Percentiles rank a stretch among this genome's conserved stretches.
Conservation (phyloP, 2,888 invertebrate species). For the Odontomyia ornata region DNA sequence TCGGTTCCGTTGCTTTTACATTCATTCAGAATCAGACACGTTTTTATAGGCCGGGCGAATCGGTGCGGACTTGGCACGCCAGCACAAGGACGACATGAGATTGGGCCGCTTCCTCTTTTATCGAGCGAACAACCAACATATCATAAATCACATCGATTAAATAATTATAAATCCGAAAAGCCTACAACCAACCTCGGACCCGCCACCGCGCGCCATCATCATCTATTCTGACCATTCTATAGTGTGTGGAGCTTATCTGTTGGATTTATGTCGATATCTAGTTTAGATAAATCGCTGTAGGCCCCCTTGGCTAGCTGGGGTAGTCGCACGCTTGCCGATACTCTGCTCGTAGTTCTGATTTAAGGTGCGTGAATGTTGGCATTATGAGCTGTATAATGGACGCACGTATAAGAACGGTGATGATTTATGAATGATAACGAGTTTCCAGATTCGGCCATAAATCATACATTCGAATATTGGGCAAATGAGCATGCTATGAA, state of each 20-base stretch:
- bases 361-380: constrained; percentile 36
- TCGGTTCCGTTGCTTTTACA: background rate
- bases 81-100: background rate
- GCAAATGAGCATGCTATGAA: constrained; percentile 8
- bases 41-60: background rate
- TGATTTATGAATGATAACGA: constrained; percentile 50
- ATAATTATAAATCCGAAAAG: constrained; percentile 51
- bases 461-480: constrained; percentile 46
- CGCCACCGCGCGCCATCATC: background rate
- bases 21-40: constrained; percentile 9
- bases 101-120: constrained; percentile 12
- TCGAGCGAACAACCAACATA: background rate
- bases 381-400: constrained; percentile 21
- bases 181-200: constrained; percentile 44
- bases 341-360: constrained; percentile 3
- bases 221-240: constrained; percentile 26
- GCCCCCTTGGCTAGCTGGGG: background rate
- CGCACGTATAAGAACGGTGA: constrained; percentile 21
- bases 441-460: constrained; percentile 47
- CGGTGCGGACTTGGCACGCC: background rate
- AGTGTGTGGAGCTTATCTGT: constrained; percentile 9
- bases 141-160: constrained; percentile 54
- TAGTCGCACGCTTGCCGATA: background rate
- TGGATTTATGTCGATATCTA: constrained; percentile 39
- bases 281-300: constrained; percentile 28